Conservation (phyloP, 1,140 invertebrate species). For the Lucilia sericata region DNA sequence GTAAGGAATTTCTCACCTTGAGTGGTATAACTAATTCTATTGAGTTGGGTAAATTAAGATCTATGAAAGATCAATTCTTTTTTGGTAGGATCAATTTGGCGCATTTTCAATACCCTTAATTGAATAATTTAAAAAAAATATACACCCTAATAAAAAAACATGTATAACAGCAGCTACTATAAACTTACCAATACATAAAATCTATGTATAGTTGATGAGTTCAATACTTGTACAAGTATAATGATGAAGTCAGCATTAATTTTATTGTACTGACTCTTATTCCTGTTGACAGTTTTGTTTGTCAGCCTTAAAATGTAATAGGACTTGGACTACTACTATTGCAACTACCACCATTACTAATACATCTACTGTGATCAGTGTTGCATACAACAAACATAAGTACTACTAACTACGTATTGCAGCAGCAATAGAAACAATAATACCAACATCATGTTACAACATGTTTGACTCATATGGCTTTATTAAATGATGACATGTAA, state of each 20-base stretch:
- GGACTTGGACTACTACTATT: background rate
- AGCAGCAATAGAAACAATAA: background rate
- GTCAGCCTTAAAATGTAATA: background rate
- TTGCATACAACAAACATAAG: background rate
- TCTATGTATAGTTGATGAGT: background rate
- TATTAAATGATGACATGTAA: conserved; percentile 24
- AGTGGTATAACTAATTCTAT: too few relatives aligned
- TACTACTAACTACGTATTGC: background rate
- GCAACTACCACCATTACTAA: background rate
- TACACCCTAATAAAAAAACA: background rate
- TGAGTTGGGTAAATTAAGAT: too few relatives aligned
- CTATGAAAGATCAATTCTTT: too few relatives aligned
- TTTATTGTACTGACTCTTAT: background rate
- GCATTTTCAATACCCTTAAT: too few relatives aligned
- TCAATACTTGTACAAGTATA: background rate
- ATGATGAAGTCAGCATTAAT: conserved; percentile 18
- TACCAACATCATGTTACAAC: background rate
- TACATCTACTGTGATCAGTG: background rate
- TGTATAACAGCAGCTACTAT: background rate
- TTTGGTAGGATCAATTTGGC: too few relatives aligned
- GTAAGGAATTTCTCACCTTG: too few relatives aligned
- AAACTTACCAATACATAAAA: background rate
- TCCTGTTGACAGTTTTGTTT: conserved; percentile 9
- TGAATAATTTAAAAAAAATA: too few relatives aligned
- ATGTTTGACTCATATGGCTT: conserved; percentile 17